Conservation (phyloP, 1,140 invertebrate genomes). For the Cotesia chilonis region DNA sequence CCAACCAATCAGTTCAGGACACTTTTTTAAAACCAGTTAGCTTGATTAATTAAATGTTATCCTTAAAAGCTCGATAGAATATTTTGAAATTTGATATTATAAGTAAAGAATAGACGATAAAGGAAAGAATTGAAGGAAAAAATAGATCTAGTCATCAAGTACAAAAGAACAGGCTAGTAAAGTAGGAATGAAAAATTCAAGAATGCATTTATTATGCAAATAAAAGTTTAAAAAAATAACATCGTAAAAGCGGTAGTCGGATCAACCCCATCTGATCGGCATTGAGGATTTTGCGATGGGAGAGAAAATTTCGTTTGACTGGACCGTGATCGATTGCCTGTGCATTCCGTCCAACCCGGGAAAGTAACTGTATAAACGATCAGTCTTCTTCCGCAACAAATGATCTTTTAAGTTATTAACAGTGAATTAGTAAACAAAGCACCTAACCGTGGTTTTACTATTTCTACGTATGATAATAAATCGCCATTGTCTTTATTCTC, state of each 20-base stretch:
- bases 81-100: too few relatives aligned
- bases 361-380: conserved; percentile 55
- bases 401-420: conserved; percentile 44
- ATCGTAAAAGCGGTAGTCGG: conserved; percentile 6
- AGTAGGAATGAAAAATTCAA: conserved; percentile 24
- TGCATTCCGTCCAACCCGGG: conserved; percentile 12
- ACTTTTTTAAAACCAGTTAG: too few relatives aligned
- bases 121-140: neutral
- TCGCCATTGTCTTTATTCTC: too few relatives aligned
- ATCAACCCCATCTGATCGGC: conserved; percentile 23
- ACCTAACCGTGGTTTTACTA: neutral
- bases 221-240: conserved; percentile 16
- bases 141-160: neutral
- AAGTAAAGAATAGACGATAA: too few relatives aligned
- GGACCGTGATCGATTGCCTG: conserved; percentile 49
- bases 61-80: neutral
- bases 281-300: neutral
- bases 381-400: conserved; percentile 53
- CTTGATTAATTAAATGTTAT: conserved; percentile 7
- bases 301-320: conserved; percentile 47
- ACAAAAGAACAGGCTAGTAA: conserved; percentile 6
- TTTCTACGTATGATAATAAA: neutral
- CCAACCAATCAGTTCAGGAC: too few relatives aligned
- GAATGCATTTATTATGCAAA: conserved; percentile 27
- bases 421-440: conserved; percentile 5